Evolutionary conservation across 2,797 vertebrate genomes (phyloP).

Genomic region (Semotilus atromaculatus): DNA sequence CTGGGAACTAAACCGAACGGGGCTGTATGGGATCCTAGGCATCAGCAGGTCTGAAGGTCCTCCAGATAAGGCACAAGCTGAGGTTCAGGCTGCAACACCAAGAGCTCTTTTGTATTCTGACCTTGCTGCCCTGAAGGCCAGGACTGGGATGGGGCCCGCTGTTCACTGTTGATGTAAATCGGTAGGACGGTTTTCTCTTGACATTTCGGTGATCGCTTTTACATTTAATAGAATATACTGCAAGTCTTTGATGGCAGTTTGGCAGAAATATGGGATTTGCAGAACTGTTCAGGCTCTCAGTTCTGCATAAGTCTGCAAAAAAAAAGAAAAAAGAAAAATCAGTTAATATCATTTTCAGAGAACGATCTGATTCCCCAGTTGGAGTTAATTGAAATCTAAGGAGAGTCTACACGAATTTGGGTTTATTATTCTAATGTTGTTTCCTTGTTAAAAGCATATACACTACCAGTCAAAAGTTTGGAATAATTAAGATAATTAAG

Average conservation of each 20-base stretch:
- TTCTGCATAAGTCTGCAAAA: slow-evolving; percentile 31
- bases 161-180: slow-evolving; percentile 28
- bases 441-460: not conserved
- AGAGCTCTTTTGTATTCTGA: slow-evolving; percentile 73
- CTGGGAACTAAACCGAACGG: slow-evolving; percentile 50
- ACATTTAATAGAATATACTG: slow-evolving; percentile 10
- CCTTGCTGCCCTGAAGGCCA: slow-evolving; percentile 77
- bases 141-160: slow-evolving; percentile 59
- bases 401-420: not conserved
- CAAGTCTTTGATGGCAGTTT: slow-evolving; percentile 34
- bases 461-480: not conserved
- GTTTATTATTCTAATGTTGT: not conserved
- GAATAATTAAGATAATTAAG: not conserved
- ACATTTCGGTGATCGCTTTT: slow-evolving; percentile 9
- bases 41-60: slow-evolving; percentile 80
- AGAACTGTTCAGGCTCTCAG: slow-evolving; percentile 8
- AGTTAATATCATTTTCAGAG: slow-evolving; percentile 25
- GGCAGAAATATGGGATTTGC: slow-evolving; percentile 15
- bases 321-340: not conserved
- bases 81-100: slow-evolving; percentile 75
- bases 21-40: slow-evolving; percentile 72
- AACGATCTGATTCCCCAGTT: slow-evolving; percentile 12
- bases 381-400: slow-evolving; percentile 26
- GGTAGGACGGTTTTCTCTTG: slow-evolving; percentile 6
- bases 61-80: slow-evolving; percentile 78